Evolutionary conservation across 2,888 invertebrate genomes (phyloP).

Genomic region (Agonopterix subpropinquella): DNA sequence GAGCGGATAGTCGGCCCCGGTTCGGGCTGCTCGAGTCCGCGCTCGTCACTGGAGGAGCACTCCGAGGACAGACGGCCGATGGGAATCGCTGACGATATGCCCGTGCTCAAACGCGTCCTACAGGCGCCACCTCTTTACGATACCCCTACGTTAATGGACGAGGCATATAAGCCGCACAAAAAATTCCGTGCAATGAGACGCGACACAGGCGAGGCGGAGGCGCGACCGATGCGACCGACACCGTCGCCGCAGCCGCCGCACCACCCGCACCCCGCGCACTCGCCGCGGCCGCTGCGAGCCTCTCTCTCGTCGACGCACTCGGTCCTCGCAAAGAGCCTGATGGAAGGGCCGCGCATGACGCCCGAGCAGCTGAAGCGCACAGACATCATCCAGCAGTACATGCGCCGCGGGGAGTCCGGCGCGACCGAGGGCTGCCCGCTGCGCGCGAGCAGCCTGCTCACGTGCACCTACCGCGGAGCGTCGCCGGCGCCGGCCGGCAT

Average conservation of each 20-base stretch:
- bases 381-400: slow-evolving; percentile 94
- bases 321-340: slow-evolving; percentile 90
- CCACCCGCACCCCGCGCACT: slow-evolving; percentile 66
- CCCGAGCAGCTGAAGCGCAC: slow-evolving; percentile 94
- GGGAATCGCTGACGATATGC: slow-evolving; percentile 90
- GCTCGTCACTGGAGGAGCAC: slow-evolving; percentile 89
- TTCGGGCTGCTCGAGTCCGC: slow-evolving; percentile 89
- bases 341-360: slow-evolving; percentile 96
- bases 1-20: slow-evolving; percentile 82
- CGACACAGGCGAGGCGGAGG: slow-evolving; percentile 86
- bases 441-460: slow-evolving; percentile 47
- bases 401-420: slow-evolving; percentile 84
- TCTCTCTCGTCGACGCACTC: slow-evolving; percentile 91
- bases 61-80: slow-evolving; percentile 75
- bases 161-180: slow-evolving; percentile 96
- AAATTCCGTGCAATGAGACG: slow-evolving; percentile 93
- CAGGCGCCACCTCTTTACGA: slow-evolving; percentile 95
- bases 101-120: slow-evolving; percentile 92
- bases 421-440: slow-evolving; percentile 61
- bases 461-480: slow-evolving; percentile 51
- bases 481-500: slow-evolving; percentile 69
- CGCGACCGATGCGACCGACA: slow-evolving; percentile 53
- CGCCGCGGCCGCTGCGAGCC: slow-evolving; percentile 69
- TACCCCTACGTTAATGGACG: slow-evolving; percentile 93
- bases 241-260: slow-evolving; percentile 68